Conservation (phyloP, 2,797 vertebrate species). For the Prunella strophiata region DNA sequence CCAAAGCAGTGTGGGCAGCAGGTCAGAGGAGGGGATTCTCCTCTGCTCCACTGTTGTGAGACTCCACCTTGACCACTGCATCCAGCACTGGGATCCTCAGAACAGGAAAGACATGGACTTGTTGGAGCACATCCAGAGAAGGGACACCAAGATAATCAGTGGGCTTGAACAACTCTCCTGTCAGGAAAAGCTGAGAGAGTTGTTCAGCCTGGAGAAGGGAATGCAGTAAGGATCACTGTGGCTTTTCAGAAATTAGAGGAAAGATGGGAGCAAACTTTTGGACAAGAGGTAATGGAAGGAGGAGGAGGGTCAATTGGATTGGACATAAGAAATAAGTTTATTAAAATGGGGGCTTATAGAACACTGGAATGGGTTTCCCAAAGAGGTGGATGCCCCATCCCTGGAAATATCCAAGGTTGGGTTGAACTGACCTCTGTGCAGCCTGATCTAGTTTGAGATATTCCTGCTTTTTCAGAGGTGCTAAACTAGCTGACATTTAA, state of each 20-base stretch:
- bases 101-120: background rate
- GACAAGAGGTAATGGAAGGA: background rate
- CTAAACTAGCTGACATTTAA: background rate
- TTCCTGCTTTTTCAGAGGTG: background rate
- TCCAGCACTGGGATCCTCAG: background rate
- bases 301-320: background rate
- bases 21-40: background rate
- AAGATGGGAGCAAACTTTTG: background rate
- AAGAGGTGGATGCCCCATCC: background rate
- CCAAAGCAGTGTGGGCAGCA: fast-evolving
- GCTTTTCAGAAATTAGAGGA: background rate
- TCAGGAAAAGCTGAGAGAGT: background rate
- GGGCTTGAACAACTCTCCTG: background rate
- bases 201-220: background rate
- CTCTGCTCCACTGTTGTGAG: background rate
- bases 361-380: background rate
- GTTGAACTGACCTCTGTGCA: background rate
- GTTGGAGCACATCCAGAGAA: background rate
- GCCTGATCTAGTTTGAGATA: background rate
- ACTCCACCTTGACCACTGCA: fast-evolving
- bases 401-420: background rate
- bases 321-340: background rate
- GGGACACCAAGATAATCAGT: background rate
- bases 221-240: background rate
- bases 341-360: background rate